Percentiles rank a stretch among this genome's conserved stretches.
Evolutionary conservation across 1,140 invertebrate species (phyloP).

Genomic region (Rhynchophorus ferrugineus): DNA sequence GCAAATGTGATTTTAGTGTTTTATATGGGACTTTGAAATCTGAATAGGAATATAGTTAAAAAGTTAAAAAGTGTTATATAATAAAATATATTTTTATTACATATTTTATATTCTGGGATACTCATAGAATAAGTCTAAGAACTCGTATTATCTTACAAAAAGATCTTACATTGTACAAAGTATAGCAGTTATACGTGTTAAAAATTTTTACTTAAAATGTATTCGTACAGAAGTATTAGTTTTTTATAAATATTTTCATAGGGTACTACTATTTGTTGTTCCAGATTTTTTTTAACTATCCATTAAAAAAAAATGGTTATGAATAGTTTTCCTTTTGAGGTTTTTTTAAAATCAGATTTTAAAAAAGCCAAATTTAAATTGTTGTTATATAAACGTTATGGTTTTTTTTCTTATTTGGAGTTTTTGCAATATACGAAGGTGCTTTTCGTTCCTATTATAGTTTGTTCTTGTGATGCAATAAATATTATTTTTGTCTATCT

Average conservation of each 20-base stretch:
- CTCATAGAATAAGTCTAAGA: conserved; percentile 10
- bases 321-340: not conserved
- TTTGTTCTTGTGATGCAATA: conserved; percentile 11
- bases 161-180: not conserved
- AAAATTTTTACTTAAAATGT: not conserved
- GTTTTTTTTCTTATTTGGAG: not conserved
- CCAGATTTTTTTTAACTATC: not conserved
- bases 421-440: conserved; percentile 4
- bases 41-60: not conserved
- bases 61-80: not conserved
- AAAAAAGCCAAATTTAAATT: not conserved
- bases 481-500: conserved; percentile 6
- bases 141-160: conserved; percentile 6
- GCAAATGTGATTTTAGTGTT: conserved; percentile 6
- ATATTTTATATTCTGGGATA: conserved; percentile 9
- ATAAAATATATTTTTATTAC: conserved; percentile 1
- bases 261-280: too few relatives aligned
- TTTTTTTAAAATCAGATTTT: not conserved
- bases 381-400: conserved; percentile 1
- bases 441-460: conserved; percentile 16
- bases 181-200: not conserved
- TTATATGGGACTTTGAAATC: conserved; percentile 1
- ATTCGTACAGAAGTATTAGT: too few relatives aligned
- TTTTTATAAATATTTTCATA: too few relatives aligned
- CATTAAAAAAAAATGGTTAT: not conserved